These are phyloP conservation scores for mouse (Mus musculus) DNA, from an alignment of 2,113 vertebrate species.

Conservation along the genomic window DNA sequence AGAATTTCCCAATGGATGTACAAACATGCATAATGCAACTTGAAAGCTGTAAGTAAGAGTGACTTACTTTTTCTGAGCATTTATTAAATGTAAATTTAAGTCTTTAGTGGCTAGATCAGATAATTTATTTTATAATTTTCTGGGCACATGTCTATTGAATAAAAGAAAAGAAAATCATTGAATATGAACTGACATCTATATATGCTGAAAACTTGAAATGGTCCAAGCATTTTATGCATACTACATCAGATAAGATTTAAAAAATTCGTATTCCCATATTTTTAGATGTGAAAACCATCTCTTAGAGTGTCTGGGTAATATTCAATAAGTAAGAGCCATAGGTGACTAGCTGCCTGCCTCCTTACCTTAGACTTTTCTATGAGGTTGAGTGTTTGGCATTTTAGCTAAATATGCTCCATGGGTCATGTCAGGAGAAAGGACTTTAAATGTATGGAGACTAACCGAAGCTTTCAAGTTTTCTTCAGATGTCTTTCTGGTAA, in stretches of 20 bases:
- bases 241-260: neutral
- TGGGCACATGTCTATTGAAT: neutral
- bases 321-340: neutral
- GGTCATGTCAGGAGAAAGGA: neutral
- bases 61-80: neutral
- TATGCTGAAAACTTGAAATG: neutral
- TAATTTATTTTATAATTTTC: neutral
- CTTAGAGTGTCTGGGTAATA: neutral
- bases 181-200: neutral
- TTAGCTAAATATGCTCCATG: neutral
- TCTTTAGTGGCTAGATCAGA: neutral
- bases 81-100: neutral
- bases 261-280: neutral
- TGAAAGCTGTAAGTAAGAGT: conserved; percentile 95
- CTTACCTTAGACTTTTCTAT: neutral
- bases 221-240: neutral
- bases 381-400: neutral
- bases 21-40: conserved; percentile 99
- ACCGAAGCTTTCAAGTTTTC: neutral
- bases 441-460: neutral
- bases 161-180: neutral
- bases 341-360: neutral
- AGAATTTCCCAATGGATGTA: conserved; percentile 99
- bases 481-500: conserved; percentile 1
- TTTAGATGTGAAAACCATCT: neutral